Evolutionary conservation across 1,140 invertebrate genomes (phyloP).

Genomic region (Aphelinus atriplicis): DNA sequence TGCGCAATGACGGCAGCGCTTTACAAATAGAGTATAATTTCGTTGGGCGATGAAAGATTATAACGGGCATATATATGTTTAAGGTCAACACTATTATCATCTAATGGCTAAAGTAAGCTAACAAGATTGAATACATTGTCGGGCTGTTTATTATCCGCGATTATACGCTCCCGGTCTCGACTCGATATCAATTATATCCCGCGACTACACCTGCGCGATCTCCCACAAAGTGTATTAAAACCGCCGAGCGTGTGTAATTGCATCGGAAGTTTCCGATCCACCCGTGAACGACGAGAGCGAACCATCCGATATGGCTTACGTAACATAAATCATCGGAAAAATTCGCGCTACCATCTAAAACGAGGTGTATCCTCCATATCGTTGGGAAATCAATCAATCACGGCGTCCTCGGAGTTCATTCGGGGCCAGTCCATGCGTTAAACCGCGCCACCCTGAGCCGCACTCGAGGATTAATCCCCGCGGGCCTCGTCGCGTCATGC

Average conservation of each 20-base stretch:
- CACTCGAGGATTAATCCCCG: background rate
- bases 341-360: background rate
- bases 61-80: background rate
- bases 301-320: no score
- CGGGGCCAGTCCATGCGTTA: no score
- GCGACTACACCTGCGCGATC: background rate
- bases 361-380: no score
- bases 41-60: background rate
- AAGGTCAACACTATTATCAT: constrained; percentile 13
- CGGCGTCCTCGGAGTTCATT: no score
- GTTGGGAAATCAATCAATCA: no score
- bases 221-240: background rate
- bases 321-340: background rate
- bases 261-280: no score
- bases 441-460: background rate
- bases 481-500: background rate
- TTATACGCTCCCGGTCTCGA: no score
- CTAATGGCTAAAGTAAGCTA: no score
- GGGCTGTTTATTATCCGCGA: no score
- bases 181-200: no score
- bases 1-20: background rate
- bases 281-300: no score
- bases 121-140: no score
- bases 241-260: background rate
- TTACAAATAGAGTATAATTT: constrained; percentile 4